A percentile compares a stretch with the other conserved stretches of the same genome.
Evolutionary conservation across 2,113 vertebrate species (phyloP).

Genomic region (Numida meleagris): DNA sequence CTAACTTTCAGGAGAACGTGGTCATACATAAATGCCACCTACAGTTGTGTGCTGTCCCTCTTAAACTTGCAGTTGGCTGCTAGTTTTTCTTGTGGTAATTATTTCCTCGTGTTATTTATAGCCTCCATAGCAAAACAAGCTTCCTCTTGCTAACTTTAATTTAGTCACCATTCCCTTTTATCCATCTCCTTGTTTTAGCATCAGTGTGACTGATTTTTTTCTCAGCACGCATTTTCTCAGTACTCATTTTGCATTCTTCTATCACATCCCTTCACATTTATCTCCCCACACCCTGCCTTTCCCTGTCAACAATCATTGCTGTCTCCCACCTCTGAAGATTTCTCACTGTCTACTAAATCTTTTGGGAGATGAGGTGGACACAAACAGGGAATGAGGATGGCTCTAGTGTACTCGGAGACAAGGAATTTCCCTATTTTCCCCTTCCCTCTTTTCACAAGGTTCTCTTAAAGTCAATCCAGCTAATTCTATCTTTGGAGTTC

Average conservation of each 20-base stretch:
- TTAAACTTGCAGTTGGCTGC: accelerated
- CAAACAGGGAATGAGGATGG: neutral
- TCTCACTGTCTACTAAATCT: neutral
- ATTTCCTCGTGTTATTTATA: neutral
- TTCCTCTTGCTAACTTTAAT: neutral
- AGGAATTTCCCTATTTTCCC: accelerated
- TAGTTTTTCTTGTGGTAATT: neutral
- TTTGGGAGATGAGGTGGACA: neutral
- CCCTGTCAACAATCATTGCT: neutral
- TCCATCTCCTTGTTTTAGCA: neutral
- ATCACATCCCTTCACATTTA: neutral
- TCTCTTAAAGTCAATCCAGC: neutral
- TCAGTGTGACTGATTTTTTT: neutral
- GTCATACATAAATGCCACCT: neutral
- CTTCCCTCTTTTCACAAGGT: accelerated
- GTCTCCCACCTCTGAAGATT: neutral
- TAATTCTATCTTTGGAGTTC: neutral
- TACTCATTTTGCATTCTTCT: neutral
- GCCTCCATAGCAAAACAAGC: neutral
- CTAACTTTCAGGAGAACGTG: neutral
- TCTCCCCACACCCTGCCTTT: neutral
- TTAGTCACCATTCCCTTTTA: neutral
- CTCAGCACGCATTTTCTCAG: neutral
- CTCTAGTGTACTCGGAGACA: neutral
- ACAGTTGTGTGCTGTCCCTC: neutral